Percentiles rank a stretch among this genome's conserved stretches.
These are phyloP conservation scores for Coptodon bakossiorum DNA, from an alignment of 2,113 vertebrate genomes.

Conservation along the genomic window DNA sequence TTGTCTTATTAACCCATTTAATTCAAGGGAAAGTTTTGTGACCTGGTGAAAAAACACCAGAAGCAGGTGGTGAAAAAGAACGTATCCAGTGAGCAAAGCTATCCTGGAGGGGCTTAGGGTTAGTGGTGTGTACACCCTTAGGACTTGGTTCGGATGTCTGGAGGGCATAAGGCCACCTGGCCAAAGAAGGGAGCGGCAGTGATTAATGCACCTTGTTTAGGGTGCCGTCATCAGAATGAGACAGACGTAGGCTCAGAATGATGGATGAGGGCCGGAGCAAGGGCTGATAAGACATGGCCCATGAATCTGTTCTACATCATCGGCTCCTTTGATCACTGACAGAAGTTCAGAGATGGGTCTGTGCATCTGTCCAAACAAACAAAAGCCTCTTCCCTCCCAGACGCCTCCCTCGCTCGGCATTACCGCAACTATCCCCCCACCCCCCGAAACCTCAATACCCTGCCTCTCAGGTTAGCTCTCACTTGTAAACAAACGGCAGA, in stretches of 20 bases:
- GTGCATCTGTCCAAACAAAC: constrained; percentile 92
- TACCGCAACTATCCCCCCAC: not conserved
- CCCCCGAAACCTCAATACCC: not conserved
- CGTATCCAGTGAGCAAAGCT: not conserved
- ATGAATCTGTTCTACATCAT: constrained; percentile 97
- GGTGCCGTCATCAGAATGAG: constrained; percentile 83
- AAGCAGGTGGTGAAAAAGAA: not conserved
- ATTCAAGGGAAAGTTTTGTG: not conserved
- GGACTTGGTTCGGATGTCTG: constrained; percentile 67
- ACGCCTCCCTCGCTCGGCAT: constrained; percentile 8
- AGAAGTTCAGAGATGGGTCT: constrained; percentile 87
- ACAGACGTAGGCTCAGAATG: constrained; percentile 80
- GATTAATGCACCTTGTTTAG: constrained; percentile 96
- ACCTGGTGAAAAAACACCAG: constrained; percentile 27
- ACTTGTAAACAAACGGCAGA: constrained; percentile 27
- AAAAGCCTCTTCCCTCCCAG: constrained; percentile 67
- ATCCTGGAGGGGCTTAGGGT: constrained; percentile 5
- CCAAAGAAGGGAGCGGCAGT: constrained; percentile 73
- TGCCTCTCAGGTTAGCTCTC: constrained; percentile 49
- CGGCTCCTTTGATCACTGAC: constrained; percentile 91
- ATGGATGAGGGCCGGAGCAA: constrained; percentile 82
- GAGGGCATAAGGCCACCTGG: constrained; percentile 90
- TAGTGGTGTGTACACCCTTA: not conserved
- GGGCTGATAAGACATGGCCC: constrained; percentile 92
- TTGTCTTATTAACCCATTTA: not conserved